phyloP scores from a whole-genome alignment of 2,888 invertebrate species.

The Stenchaetothrips biformis region DNA sequence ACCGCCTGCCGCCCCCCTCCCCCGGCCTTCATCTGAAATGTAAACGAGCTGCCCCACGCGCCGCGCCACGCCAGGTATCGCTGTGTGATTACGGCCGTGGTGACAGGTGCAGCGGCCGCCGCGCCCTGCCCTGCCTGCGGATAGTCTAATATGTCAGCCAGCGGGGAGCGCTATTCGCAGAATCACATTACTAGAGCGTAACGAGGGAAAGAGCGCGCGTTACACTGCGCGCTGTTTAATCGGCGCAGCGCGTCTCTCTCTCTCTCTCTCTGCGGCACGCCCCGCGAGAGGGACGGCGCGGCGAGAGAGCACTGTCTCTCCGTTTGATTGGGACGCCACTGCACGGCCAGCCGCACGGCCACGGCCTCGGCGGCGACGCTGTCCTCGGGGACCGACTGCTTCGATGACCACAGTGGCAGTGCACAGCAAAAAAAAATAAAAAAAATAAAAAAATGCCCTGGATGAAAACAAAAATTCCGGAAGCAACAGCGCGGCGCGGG shows the following conservation, averaged over 20 bases:
- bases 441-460: too few species aligned
- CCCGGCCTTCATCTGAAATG: conserved; percentile 11
- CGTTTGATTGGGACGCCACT: neutral
- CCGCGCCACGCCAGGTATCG: neutral
- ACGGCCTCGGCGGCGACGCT: neutral
- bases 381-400: neutral
- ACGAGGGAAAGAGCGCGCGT: too few species aligned
- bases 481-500: too few species aligned
- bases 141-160: too few species aligned
- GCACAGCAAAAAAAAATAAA: too few species aligned
- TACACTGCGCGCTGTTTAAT: too few species aligned
- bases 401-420: neutral
- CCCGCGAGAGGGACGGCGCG: neutral
- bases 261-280: neutral
- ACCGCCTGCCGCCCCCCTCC: neutral
- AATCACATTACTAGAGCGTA: too few species aligned
- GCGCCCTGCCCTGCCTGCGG: too few species aligned
- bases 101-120: too few species aligned
- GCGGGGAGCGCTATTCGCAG: too few species aligned
- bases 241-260: neutral
- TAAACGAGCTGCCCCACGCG: neutral
- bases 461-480: too few species aligned
- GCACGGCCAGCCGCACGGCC: too few species aligned
- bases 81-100: neutral
- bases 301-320: neutral